Evolutionary conservation across 2,113 vertebrate species (phyloP), one percentile per base, ranked within the genome.

Genomic region (Vulpes vulpes): DNA sequence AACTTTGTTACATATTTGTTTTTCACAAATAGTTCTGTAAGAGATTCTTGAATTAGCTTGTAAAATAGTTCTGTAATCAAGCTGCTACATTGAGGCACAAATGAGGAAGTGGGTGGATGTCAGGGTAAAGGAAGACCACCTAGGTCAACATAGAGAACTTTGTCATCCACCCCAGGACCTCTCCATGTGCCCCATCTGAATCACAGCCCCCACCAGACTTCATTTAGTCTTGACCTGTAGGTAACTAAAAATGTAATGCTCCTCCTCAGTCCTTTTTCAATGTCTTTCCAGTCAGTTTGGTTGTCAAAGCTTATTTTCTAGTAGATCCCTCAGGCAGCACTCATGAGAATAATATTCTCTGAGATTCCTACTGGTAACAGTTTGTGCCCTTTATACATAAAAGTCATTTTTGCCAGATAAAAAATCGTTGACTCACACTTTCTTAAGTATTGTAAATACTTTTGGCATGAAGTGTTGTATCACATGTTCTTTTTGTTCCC

Each of bases 1-100:
- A 71, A 55, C 53, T 84, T 78, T 89, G 79, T 86, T 51, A 23
- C 65, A 7, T 87, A 88, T 97, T 96, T 97, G 20, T 96, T 98
- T 94, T 83, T 11, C 89, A 9, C 23, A 85, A 4, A 67, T 81
- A 93, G 14, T 83, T 96, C 80, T 80, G 0, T 87, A 51, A 91
- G 19, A 89, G 11, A 78, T 87, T 87, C 8, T 92, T 91, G 12
- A 84, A 23, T 84, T 87, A 65, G 57, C 38, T 93, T 92, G 1
- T 97, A 64, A 94, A 96, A 64, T 53, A 83, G 15, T 3, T 59
- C 9, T 86, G n/a, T 32, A 76, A n/a, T 89, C 27, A 64, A 30
- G 51, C n/a, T 43, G 23, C 60, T 89, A 4, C 19, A 38, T 4
- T 91, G 88, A 96, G 53, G 35, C 59, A 87, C 43, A 82, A 73